Evolutionary conservation across 2,888 invertebrate genomes (phyloP).

Genomic region (Philereme transversata): DNA sequence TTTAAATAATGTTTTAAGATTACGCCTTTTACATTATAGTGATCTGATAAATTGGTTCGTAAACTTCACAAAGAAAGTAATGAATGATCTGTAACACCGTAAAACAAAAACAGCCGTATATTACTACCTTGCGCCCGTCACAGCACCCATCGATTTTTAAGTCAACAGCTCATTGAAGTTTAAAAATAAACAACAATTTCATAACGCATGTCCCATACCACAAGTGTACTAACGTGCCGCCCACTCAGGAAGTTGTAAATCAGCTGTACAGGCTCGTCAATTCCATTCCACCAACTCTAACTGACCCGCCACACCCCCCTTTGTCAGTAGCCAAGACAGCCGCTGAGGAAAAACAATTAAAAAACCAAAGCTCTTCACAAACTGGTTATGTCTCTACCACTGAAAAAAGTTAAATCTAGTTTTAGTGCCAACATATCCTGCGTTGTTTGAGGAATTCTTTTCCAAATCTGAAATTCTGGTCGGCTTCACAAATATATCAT

Average conservation of each 20-base stretch:
- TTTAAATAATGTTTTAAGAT: too few relatives aligned
- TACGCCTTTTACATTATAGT: too few relatives aligned
- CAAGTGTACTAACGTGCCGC: constrained; percentile 61
- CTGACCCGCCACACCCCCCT: constrained; percentile 43
- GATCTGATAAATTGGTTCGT: background rate
- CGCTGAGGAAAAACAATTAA: constrained; percentile 28
- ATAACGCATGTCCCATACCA: constrained; percentile 46
- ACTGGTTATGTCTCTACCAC: constrained; percentile 57
- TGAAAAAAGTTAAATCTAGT: constrained; percentile 69
- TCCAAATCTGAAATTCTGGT: constrained; percentile 38
- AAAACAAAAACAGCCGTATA: constrained; percentile 22
- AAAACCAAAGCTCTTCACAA: constrained; percentile 43
- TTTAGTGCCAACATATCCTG: constrained; percentile 74
- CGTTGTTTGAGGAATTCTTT: constrained; percentile 49
- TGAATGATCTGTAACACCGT: constrained; percentile 18
- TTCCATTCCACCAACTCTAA: constrained; percentile 54
- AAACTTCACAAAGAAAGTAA: constrained; percentile 11
- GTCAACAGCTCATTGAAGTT: constrained; percentile 29
- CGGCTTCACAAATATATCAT: constrained; percentile 57
- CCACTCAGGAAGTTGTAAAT: constrained; percentile 78
- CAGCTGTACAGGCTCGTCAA: constrained; percentile 64
- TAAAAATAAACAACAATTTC: constrained; percentile 42
- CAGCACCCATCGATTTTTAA: constrained; percentile 27
- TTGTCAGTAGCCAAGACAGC: constrained; percentile 26
- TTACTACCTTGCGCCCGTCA: constrained; percentile 19